phyloP scores from a whole-genome alignment of 2,113 vertebrate species.

The Formicarius rufipectus region DNA sequence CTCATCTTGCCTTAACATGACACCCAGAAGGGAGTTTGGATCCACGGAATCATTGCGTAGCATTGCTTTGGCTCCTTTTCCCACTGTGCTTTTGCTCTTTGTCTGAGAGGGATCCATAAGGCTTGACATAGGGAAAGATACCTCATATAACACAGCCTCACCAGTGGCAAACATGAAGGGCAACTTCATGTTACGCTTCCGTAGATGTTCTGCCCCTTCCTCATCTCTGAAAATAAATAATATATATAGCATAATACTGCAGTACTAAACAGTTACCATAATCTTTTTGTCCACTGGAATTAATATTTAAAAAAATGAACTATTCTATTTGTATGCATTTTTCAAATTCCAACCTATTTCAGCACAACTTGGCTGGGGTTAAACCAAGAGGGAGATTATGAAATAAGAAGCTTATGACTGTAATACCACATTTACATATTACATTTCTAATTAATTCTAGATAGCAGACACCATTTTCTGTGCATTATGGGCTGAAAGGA shows the following conservation, averaged over 20 bases:
- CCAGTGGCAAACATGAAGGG: constrained; percentile 86
- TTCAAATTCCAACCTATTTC: constrained; percentile 33
- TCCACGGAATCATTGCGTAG: constrained; percentile 60
- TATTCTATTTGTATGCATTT: constrained; percentile 17
- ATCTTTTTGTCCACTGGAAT: background rate
- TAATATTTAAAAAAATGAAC: background rate
- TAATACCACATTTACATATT: constrained; percentile 29
- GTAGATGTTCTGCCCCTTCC: constrained; percentile 82
- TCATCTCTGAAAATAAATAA: constrained; percentile 76
- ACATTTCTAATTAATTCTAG: constrained; percentile 54
- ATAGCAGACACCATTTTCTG: background rate
- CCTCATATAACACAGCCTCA: constrained; percentile 83
- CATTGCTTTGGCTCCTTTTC: constrained; percentile 49
- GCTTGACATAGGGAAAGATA: constrained; percentile 46
- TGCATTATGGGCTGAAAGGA: background rate
- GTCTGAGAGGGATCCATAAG: constrained; percentile 56
- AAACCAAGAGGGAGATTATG: constrained; percentile 40
- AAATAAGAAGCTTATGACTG: constrained; percentile 52
- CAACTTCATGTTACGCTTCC: constrained; percentile 76
- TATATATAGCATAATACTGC: background rate
- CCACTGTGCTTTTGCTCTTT: constrained; percentile 39
- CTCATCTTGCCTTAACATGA: constrained; percentile 80
- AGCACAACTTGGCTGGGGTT: constrained; percentile 3
- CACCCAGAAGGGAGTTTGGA: constrained; percentile 76
- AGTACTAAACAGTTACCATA: background rate